These are phyloP conservation scores for Cyclopterus lumpus DNA, from an alignment of 2,797 vertebrate species.

Conservation along the genomic window DNA sequence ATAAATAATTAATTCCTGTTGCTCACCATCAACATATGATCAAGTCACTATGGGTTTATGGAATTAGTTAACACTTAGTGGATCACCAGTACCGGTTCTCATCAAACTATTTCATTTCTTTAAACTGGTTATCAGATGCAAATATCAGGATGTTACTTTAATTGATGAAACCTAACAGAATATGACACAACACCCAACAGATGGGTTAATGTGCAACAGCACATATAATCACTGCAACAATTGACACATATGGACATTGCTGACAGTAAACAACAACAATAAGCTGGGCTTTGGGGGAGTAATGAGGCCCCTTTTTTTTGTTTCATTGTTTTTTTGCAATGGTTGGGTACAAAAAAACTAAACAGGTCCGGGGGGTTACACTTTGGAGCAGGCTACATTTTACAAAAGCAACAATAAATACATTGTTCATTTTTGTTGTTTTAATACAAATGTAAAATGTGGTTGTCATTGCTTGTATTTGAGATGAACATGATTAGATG, in stretches of 20 bases:
- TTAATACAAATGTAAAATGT: neutral
- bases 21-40: neutral
- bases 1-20: neutral
- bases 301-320: neutral
- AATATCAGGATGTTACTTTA: neutral
- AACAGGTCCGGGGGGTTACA: too few relatives aligned
- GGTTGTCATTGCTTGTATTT: neutral
- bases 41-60: neutral
- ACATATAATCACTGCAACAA: neutral
- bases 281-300: neutral
- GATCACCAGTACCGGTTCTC: neutral
- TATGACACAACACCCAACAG: neutral
- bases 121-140: neutral
- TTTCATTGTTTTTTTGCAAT: neutral
- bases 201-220: neutral
- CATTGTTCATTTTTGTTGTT: neutral
- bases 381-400: neutral
- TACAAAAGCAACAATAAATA: neutral
- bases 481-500: neutral
- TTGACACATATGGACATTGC: neutral
- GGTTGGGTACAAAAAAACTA: too few relatives aligned
- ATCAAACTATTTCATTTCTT: neutral
- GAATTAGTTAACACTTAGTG: neutral
- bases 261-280: neutral
- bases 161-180: neutral